Percentiles rank a stretch among this genome's conserved stretches.
These are phyloP conservation scores for Notothenia rossii DNA, from an alignment of 2,113 vertebrate species.

Conservation along the genomic window DNA sequence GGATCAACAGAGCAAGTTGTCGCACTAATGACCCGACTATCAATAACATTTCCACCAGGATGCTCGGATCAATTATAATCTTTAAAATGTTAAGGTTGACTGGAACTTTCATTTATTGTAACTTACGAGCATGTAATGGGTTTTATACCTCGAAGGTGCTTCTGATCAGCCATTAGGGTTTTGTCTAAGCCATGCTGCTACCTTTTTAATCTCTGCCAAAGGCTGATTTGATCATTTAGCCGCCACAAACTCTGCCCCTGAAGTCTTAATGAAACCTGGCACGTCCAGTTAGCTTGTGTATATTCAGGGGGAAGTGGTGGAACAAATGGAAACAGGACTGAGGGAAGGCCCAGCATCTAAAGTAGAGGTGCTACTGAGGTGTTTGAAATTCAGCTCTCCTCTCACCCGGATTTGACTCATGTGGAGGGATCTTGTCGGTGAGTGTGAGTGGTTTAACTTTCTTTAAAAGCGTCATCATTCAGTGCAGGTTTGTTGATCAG, in stretches of 20 bases:
- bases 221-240: neutral
- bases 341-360: neutral
- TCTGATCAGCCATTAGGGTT: neutral
- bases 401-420: neutral
- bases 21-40: constrained; percentile 31
- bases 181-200: neutral
- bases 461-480: neutral
- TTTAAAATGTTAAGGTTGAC: constrained; percentile 4
- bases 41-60: constrained; percentile 34
- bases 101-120: constrained; percentile 19
- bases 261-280: neutral
- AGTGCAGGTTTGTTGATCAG: constrained; percentile 13
- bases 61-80: neutral
- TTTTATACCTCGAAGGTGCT: constrained; percentile 16
- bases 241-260: neutral
- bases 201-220: constrained; percentile 1
- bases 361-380: neutral
- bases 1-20: constrained; percentile 27
- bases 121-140: constrained; percentile 20
- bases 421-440: neutral
- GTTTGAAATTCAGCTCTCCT: constrained; percentile 36
- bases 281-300: neutral
- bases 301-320: neutral
- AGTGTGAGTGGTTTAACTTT: neutral
- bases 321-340: neutral